Evolutionary conservation across 1,140 invertebrate genomes (phyloP), one percentile per base, ranked within the genome.

Genomic region (Cydia amplana): DNA sequence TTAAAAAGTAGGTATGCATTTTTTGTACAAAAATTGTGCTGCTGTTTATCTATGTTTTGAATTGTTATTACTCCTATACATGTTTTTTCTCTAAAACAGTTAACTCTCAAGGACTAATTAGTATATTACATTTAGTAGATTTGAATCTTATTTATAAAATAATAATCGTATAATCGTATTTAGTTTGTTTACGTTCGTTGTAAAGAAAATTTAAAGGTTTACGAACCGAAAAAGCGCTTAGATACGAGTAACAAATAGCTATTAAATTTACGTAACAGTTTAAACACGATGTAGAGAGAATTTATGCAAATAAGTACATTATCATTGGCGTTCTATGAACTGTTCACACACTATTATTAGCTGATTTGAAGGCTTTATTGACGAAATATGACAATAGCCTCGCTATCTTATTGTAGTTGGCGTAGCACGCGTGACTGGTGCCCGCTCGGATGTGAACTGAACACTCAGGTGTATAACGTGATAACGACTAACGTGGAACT

Each of bases 341-440:
- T 23, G 20, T 60, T 55, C 63, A 64, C 28, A 12, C 28, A 67
- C 28, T 36, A 67, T 67, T 67, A 67, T 67, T 67, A 60, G 20
- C 55, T 23, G 55, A 60, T 60, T 60, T 67, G n/a, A 67, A 67
- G 23, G 28, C 65, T 70, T 70, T 40, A 70, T 36, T 36, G 65
- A 79, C 74, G 72, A 82, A 82, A 82, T 80, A 75, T 77, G 78
- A 82, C 81, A 84, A 85, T 83, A 67, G 77, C 73, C 73, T 46
- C 76, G 74, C 76, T 87, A 84, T 83, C 83, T 82, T 80, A 79
- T 82, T 83, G 83, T 81, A 28, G 77, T 79, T 78, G 80, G 74
- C 74, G 79, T 74, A 77, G 77, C 78, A 82, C 82, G 80, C 81
- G 79, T 86, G 85, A 85, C 83, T 84, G 83, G 79, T 77, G 79